phyloP scores from a whole-genome alignment of 1,140 invertebrate species.

The Drosophila mojavensis region DNA sequence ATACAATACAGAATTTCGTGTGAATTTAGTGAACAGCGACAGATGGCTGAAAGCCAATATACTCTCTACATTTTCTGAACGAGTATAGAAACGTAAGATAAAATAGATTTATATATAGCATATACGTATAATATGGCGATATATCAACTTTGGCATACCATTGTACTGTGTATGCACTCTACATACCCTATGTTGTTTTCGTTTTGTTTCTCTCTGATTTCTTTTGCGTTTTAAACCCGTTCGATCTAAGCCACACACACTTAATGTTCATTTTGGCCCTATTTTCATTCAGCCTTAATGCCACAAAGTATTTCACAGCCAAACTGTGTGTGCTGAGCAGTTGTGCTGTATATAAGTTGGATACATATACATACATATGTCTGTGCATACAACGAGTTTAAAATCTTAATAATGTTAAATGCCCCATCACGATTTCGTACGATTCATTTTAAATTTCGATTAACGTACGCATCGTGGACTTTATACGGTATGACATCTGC shows the following conservation, averaged over 20 bases:
- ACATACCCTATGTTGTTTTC: background rate
- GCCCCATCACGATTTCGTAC: slow-evolving; percentile 65
- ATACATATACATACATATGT: background rate
- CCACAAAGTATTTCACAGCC: slow-evolving; percentile 4
- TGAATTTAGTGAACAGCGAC: too few species aligned
- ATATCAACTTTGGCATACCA: background rate
- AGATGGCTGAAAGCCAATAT: too few species aligned
- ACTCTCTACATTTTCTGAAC: too few species aligned
- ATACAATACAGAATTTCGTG: too few species aligned
- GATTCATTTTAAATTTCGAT: slow-evolving; percentile 68
- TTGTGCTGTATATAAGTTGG: too few species aligned
- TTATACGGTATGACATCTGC: slow-evolving; percentile 29
- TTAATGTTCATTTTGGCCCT: background rate
- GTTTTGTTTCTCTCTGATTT: background rate
- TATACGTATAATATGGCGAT: background rate
- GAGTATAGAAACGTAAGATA: too few species aligned
- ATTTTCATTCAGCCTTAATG: slow-evolving; percentile 23
- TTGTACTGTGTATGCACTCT: background rate
- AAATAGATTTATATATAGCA: background rate
- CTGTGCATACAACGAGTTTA: slow-evolving; percentile 24
- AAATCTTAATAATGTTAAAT: slow-evolving; percentile 77
- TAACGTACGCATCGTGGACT: slow-evolving; percentile 49
- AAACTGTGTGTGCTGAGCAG: background rate
- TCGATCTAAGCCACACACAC: background rate
- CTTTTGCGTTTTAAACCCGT: slow-evolving; percentile 4